Base-by-base conservation (phyloP, 2,797 vertebrate species). In the Macropus fuliginosus region DNA sequence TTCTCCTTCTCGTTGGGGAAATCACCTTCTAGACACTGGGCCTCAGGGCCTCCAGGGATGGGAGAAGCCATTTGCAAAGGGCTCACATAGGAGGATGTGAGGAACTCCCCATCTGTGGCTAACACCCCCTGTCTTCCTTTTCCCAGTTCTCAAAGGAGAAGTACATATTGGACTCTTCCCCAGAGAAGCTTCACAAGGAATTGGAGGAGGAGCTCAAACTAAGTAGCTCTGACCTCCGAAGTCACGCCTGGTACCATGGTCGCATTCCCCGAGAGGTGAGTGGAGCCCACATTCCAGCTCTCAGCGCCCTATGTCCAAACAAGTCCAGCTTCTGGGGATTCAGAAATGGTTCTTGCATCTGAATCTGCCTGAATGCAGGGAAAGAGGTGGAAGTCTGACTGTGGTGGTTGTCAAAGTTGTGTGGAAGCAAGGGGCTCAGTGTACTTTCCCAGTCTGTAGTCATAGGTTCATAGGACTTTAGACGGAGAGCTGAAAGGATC, bases 221-320 rank as follows among this genome's bases (percentile, higher is more conserved):
- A 95, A 99, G 99, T 97, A 99, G 99, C 96, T 99, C 99, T 0
- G 99, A 99, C 97, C 99, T 99, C 98, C 99, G 99, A 98, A 99
- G 99, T 98, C 99, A 99, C 0, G 99, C 99, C 98, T 99, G 99
- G 99, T 99, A 99, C 98, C 99, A 99, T 0, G 99, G 99, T 94
- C 99, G 99, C 98, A 99, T 99, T 95, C 99, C 99, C 62, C 98
- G 99, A 56, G 99, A 99, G 99, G 99, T 99, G 98, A 98, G 98
- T 0, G 12, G 50, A 24, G 2, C 21, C n/a, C 10, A 3, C 1
- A 46, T 50, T 66, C 93, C 55, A 18, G 24, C 81, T 54, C 13
- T 56, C 56, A 50, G 34, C 16, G 50, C 11, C 59, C 12, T 5
- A 10, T 52, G 3, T 12, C 21, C 74, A 87, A 24, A 87, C 0